phyloP scores from a whole-genome alignment of 2,113 vertebrate species.

The Siniperca chuatsi region DNA sequence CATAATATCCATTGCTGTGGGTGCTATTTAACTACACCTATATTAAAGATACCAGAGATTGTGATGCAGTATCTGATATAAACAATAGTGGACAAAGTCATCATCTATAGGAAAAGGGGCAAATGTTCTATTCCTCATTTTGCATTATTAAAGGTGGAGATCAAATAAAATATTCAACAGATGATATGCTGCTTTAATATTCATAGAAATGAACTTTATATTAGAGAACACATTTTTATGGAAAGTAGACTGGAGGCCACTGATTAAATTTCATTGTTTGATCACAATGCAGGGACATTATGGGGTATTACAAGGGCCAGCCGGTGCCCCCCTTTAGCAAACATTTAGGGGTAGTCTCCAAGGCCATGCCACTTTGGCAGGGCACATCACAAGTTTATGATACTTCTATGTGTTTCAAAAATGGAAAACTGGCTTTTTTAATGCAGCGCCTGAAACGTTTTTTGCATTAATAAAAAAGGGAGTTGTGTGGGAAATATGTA shows the following conservation, averaged over 20 bases:
- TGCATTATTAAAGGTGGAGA: slow-evolving; percentile 86
- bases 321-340: slow-evolving; percentile 67
- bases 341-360: slow-evolving; percentile 65
- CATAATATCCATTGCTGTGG: slow-evolving; percentile 18
- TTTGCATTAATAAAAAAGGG: slow-evolving; percentile 30
- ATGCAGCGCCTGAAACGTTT: slow-evolving; percentile 35
- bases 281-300: slow-evolving; percentile 81
- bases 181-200: slow-evolving; percentile 86
- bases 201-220: slow-evolving; percentile 88
- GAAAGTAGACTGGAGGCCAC: slow-evolving; percentile 79
- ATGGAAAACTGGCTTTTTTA: slow-evolving; percentile 19
- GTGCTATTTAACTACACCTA: slow-evolving; percentile 43
- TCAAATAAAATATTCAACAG: slow-evolving; percentile 86
- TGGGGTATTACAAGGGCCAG: slow-evolving; percentile 67
- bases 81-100: slow-evolving; percentile 66
- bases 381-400: slow-evolving; percentile 50
- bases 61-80: slow-evolving; percentile 70
- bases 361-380: slow-evolving; percentile 43
- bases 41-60: slow-evolving; percentile 37
- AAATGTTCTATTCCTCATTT: slow-evolving; percentile 78
- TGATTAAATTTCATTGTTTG: slow-evolving; percentile 87
- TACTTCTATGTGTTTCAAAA: slow-evolving; percentile 43
- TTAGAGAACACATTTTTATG: slow-evolving; percentile 85
- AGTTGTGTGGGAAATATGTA: slow-evolving; percentile 42
- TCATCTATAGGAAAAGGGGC: slow-evolving; percentile 70